Percentiles rank a stretch among this genome's conserved stretches.
Evolutionary conservation across 1,140 invertebrate species (phyloP).

Genomic region (Drosophila asahinai): DNA sequence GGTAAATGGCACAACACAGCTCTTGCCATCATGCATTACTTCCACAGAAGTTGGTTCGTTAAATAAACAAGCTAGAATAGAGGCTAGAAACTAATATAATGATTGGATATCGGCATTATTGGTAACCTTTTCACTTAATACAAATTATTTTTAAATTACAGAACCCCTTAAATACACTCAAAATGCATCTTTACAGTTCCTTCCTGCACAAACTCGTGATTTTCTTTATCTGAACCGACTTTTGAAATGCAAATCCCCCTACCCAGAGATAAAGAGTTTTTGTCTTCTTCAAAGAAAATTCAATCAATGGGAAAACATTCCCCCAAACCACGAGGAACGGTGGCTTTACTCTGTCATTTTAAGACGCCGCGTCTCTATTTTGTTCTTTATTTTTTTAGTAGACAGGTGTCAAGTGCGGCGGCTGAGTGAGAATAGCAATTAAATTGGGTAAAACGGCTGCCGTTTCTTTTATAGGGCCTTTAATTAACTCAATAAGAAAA

Average conservation of each 20-base stretch:
- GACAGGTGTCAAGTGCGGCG: slow-evolving; percentile 60
- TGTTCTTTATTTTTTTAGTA: not conserved
- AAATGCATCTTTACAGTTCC: not conserved
- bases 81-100: not conserved
- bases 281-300: not conserved
- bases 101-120: too few species aligned
- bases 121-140: not conserved
- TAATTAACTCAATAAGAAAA: slow-evolving; percentile 73
- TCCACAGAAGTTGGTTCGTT: slow-evolving; percentile 46
- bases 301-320: slow-evolving; percentile 2
- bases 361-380: slow-evolving; percentile 2
- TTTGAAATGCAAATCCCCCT: slow-evolving; percentile 29
- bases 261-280: slow-evolving; percentile 12
- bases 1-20: slow-evolving; percentile 47
- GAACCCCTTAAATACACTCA: not conserved
- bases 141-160: not conserved
- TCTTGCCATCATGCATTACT: slow-evolving; percentile 50
- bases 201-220: not conserved
- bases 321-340: slow-evolving; percentile 4
- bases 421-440: slow-evolving; percentile 32
- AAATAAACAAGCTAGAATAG: slow-evolving; percentile 24
- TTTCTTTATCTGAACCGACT: slow-evolving; percentile 14
- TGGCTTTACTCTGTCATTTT: slow-evolving; percentile 21
- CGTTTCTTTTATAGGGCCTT: slow-evolving; percentile 36
- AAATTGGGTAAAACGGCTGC: slow-evolving; percentile 28